Percentiles rank a stretch among this genome's conserved stretches.
Evolutionary conservation across 2,797 vertebrate genomes (phyloP).

Genomic region (Cyprinella venusta): DNA sequence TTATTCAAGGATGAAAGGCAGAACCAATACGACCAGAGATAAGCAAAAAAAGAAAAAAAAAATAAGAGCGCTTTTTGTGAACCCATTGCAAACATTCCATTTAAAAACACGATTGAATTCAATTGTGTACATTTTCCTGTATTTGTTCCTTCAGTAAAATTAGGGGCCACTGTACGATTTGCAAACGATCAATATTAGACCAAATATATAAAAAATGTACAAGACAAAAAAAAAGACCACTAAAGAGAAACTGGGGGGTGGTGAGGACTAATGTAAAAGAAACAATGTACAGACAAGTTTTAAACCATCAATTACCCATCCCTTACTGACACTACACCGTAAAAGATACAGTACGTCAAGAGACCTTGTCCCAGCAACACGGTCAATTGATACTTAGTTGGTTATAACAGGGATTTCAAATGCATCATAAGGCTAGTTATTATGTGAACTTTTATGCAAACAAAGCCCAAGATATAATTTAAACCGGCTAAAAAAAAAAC

Average conservation of each 20-base stretch:
- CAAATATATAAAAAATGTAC: conserved; percentile 31
- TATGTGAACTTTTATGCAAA: not conserved
- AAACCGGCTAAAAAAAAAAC: not conserved
- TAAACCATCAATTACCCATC: not conserved
- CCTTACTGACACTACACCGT: not conserved
- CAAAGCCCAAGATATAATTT: not conserved
- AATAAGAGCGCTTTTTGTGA: conserved; percentile 48
- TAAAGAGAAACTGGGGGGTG: not conserved
- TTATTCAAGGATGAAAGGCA: conserved; percentile 64
- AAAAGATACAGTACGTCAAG: not conserved
- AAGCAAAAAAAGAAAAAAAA: conserved; percentile 34
- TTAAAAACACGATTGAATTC: conserved; percentile 47
- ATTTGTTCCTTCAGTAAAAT: conserved; percentile 7
- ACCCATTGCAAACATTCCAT: conserved; percentile 47
- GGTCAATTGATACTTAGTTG: not conserved
- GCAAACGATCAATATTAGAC: conserved; percentile 5
- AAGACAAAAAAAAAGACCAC: not conserved
- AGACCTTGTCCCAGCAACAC: not conserved
- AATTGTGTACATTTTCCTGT: conserved; percentile 36
- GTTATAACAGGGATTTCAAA: not conserved
- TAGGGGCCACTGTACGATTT: not conserved
- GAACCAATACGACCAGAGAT: conserved; percentile 45
- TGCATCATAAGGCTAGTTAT: conserved; percentile 4
- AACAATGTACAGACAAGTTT: not conserved
- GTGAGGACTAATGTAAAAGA: not conserved